Conservation (phyloP, 2,113 vertebrate genomes). For the Heterotis niloticus region DNA sequence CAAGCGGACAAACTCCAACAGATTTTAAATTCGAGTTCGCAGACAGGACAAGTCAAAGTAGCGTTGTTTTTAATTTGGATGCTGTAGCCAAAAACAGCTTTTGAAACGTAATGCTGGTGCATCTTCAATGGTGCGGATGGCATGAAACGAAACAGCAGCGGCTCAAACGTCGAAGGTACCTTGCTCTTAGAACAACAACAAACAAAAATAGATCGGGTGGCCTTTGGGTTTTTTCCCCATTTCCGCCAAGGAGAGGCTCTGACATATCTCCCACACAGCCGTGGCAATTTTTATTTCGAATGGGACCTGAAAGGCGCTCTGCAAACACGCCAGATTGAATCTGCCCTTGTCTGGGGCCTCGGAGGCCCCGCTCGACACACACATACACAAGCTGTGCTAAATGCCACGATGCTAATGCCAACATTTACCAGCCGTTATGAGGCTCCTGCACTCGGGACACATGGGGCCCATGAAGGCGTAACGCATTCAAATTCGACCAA, state of each 20-base stretch:
- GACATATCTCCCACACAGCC: not conserved
- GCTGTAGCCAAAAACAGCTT: too few relatives aligned
- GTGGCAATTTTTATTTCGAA: not conserved
- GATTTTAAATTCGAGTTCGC: too few relatives aligned
- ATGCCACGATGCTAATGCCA: conserved; percentile 31
- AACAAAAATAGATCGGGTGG: too few relatives aligned
- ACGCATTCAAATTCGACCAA: not conserved
- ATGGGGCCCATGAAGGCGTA: conserved; percentile 2
- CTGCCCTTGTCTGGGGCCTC: not conserved
- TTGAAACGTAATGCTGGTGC: too few relatives aligned
- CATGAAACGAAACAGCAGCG: too few relatives aligned
- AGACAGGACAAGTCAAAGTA: too few relatives aligned
- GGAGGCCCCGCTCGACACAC: not conserved
- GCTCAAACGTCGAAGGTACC: too few relatives aligned
- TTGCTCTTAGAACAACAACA: too few relatives aligned
- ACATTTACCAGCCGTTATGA: conserved; percentile 21
- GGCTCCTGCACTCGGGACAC: not conserved
- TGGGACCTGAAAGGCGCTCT: not conserved
- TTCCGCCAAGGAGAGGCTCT: not conserved
- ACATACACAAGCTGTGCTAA: conserved; percentile 14
- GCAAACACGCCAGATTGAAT: not conserved
- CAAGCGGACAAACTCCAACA: too few relatives aligned
- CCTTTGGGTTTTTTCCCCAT: too few relatives aligned
- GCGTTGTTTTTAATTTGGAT: too few relatives aligned
- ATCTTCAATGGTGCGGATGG: too few relatives aligned